Conservation (phyloP, 2,113 vertebrate species). For the Phocoena sinus region DNA sequence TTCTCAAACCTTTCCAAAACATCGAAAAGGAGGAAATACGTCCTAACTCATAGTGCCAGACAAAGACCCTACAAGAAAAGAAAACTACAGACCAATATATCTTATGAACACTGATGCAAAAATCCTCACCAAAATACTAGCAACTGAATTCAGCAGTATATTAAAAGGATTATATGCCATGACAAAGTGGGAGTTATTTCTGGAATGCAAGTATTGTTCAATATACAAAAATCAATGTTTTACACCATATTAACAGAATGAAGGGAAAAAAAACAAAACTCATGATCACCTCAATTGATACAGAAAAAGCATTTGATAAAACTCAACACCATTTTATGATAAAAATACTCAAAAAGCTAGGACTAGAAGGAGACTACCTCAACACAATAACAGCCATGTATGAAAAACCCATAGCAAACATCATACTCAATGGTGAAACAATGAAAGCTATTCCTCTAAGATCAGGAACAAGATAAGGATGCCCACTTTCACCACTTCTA, state of each 20-base stretch:
- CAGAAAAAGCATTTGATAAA: neutral
- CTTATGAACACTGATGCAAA: neutral
- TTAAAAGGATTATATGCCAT: neutral
- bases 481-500: neutral
- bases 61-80: neutral
- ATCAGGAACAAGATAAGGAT: neutral
- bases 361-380: neutral
- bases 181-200: neutral
- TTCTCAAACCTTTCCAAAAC: neutral
- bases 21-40: neutral
- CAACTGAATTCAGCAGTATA: neutral
- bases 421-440: neutral
- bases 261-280: neutral
- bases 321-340: neutral
- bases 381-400: neutral
- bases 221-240: neutral
- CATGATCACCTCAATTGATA: neutral
- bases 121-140: neutral
- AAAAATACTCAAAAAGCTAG: neutral
- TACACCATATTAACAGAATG: neutral
- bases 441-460: neutral
- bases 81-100: neutral
- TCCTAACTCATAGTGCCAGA: neutral
- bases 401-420: neutral
- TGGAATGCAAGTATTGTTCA: neutral